Evolutionary conservation across 64 coral and sea anemone species (phyloP), one percentile per base, ranked within the genome.

Genomic region (Astreopora myriophthalma): DNA sequence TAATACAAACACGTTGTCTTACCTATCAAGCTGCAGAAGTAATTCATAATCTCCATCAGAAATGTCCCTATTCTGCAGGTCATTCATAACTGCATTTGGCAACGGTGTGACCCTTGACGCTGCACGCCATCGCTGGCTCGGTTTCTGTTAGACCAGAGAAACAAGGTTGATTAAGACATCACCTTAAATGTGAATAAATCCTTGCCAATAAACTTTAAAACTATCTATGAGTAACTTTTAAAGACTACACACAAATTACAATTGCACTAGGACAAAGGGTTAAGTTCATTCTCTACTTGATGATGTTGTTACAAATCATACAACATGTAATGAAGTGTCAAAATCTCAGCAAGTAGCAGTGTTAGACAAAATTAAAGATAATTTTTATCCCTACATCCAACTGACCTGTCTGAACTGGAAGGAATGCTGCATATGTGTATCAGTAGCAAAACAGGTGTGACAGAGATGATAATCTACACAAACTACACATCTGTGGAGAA

Each of bases 381-480:
- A 3, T 25, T 20, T 28, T 12, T 20, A 39, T 11, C 29, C 80
- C 23, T 40, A 12, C 14, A 3, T 55, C 16, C 40, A 46, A 93
- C 86, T 73, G 42, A 95, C 96, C 90, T 98, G 96, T 90, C 96
- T 66, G 38, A 93, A 98, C 82, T 93, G 93, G 69, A 98, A 98
- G 39, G 81, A 93, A 80, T 98, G 96, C 35, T 98, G 93, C 38
- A 80, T 82, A 46, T 98, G 96, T 12, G 77, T 88, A 69, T 98
- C 90, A 75, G 90, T 87, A 23, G 91, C 85, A 85, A 98, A 98
- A 48, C 96, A 98, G 19, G 72, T 72, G 23, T 98, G 94, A 62
- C 96, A 98, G 27, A 98, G 84, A 57, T 98, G 96, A 86, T 98
- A 98, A 63, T 95, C 94, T 80, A 85, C 58, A 91, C 96, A 98